Evolutionary conservation across 2,113 vertebrate genomes (phyloP).

Genomic region (Varanus salvator): DNA sequence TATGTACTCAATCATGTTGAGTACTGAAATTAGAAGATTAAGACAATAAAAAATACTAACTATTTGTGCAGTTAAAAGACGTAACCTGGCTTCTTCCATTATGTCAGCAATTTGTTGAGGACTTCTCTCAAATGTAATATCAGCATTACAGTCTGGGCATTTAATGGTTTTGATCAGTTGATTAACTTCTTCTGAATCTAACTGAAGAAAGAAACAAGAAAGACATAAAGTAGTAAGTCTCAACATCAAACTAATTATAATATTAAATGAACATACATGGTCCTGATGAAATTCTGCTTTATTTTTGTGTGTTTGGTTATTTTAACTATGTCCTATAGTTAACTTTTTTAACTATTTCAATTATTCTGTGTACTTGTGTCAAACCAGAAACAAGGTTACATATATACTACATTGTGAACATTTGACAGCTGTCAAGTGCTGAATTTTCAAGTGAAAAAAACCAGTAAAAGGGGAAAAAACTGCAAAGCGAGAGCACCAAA

Average conservation of each 20-base stretch:
- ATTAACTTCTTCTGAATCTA: constrained; percentile 43
- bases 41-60: constrained; percentile 32
- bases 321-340: neutral
- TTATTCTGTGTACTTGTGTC: neutral
- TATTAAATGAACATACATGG: neutral
- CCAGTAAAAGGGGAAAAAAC: no score
- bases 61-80: constrained; percentile 60
- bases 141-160: constrained; percentile 52
- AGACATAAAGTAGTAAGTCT: neutral
- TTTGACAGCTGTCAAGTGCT: no score
- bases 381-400: no score
- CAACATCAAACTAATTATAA: neutral
- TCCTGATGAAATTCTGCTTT: neutral
- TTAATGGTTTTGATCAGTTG: constrained; percentile 21
- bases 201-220: constrained; percentile 26
- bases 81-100: constrained; percentile 62
- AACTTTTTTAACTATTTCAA: no score
- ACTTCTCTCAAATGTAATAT: constrained; percentile 38
- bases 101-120: constrained; percentile 54
- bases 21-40: neutral
- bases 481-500: no score
- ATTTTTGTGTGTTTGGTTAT: neutral
- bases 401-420: no score
- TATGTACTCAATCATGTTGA: neutral
- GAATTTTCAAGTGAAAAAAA: no score